These are phyloP conservation scores for Pantelozetes paolii DNA, from an alignment of 2,888 invertebrate species.

Conservation along the genomic window DNA sequence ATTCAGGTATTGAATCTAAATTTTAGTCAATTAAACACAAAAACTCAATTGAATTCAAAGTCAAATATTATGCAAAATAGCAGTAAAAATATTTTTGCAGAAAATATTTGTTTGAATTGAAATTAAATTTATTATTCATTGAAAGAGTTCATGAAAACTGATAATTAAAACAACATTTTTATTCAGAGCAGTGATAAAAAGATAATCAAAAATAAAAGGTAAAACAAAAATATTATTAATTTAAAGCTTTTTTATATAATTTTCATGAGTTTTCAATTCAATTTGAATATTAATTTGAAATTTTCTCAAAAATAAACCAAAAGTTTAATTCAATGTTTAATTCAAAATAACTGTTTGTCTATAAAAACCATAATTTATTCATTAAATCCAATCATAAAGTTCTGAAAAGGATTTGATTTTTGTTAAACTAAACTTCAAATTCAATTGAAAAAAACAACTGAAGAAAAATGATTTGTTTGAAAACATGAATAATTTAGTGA, in stretches of 20 bases:
- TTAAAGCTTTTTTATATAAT: not conserved
- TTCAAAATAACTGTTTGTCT: slow-evolving; percentile 15
- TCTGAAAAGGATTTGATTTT: slow-evolving; percentile 4
- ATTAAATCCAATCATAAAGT: slow-evolving; percentile 8
- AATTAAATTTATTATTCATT: no score
- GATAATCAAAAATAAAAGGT: not conserved
- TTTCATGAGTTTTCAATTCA: slow-evolving; percentile 11
- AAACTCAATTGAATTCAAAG: not conserved
- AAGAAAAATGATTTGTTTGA: slow-evolving; percentile 20
- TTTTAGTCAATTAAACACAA: slow-evolving; percentile 16
- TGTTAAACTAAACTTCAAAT: not conserved
- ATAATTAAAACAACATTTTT: slow-evolving; percentile 2
- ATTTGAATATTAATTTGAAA: slow-evolving; percentile 6
- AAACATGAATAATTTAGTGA: slow-evolving; percentile 21
- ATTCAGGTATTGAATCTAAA: not conserved
- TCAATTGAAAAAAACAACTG: not conserved
- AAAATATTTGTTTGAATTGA: no score
- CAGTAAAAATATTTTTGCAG: no score
- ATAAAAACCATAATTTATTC: not conserved
- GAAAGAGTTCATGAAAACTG: not conserved
- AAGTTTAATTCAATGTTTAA: not conserved
- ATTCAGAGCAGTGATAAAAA: not conserved
- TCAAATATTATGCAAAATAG: no score
- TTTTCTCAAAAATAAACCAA: not conserved
- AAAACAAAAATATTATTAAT: no score